phyloP scores from a whole-genome alignment of 2,888 invertebrate species.

The Myathropa florea region DNA sequence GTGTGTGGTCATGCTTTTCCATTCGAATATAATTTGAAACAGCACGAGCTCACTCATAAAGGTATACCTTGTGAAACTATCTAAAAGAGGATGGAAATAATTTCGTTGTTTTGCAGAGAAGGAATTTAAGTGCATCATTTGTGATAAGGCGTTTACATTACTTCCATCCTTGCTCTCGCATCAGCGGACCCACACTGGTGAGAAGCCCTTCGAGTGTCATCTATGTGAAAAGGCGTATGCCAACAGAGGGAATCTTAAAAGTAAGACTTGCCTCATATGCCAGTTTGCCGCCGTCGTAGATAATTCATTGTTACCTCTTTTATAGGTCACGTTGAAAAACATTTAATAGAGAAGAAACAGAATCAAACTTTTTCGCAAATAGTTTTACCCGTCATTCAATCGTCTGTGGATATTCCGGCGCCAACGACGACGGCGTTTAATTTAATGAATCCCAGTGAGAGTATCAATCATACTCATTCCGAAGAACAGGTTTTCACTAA shows the following conservation, averaged over 20 bases:
- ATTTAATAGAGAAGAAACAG: slow-evolving; percentile 61
- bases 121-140: slow-evolving; percentile 57
- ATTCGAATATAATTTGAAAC: slow-evolving; percentile 62
- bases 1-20: slow-evolving; percentile 62
- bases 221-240: slow-evolving; percentile 54
- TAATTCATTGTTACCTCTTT: background rate
- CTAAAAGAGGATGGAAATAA: background rate
- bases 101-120: slow-evolving; percentile 36
- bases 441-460: slow-evolving; percentile 11
- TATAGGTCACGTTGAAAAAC: slow-evolving; percentile 62
- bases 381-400: slow-evolving; percentile 48
- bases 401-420: slow-evolving; percentile 34
- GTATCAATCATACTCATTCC: background rate
- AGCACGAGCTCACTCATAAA: slow-evolving; percentile 59
- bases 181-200: slow-evolving; percentile 62
- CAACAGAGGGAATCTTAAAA: slow-evolving; percentile 60
- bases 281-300: background rate
- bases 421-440: slow-evolving; percentile 10
- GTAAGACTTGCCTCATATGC: background rate
- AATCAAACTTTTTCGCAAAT: slow-evolving; percentile 65
- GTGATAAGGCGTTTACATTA: slow-evolving; percentile 61
- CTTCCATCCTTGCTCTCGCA: slow-evolving; percentile 51
- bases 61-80: background rate
- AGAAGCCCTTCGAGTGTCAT: slow-evolving; percentile 59
- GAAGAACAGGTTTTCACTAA: slow-evolving; percentile 38